Conservation (phyloP, 2,888 invertebrate species). For the Boloria selene region DNA sequence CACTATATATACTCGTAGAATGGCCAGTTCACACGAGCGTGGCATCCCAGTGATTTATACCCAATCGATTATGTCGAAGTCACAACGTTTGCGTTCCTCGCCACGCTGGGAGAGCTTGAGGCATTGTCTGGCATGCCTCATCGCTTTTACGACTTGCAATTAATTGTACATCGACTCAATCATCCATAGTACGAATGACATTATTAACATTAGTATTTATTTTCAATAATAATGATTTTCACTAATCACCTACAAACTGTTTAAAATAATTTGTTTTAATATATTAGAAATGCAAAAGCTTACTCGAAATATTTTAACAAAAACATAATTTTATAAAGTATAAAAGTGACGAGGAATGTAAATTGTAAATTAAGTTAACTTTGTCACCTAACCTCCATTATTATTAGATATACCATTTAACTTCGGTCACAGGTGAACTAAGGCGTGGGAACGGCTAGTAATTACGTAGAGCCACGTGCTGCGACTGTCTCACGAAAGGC, state of each 20-base stretch:
- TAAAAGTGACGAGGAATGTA: too few species aligned
- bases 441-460: slow-evolving; percentile 43
- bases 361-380: too few species aligned
- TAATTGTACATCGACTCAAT: slow-evolving; percentile 65
- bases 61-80: slow-evolving; percentile 56
- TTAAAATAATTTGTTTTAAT: too few species aligned
- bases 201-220: not conserved
- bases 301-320: too few species aligned
- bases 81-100: slow-evolving; percentile 62
- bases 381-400: not conserved
- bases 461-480: slow-evolving; percentile 58
- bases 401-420: not conserved
- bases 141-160: slow-evolving; percentile 71
- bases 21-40: slow-evolving; percentile 64
- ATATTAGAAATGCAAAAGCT: too few species aligned
- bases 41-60: slow-evolving; percentile 64
- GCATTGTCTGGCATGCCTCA: slow-evolving; percentile 54
- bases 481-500: slow-evolving; percentile 39
- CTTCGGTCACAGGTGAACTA: slow-evolving; percentile 44
- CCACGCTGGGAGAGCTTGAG: slow-evolving; percentile 48
- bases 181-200: slow-evolving; percentile 48
- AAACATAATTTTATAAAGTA: too few species aligned
- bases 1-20: slow-evolving; percentile 45
- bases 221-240: too few species aligned
- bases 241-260: too few species aligned